These are phyloP conservation scores for Lamellibrachia columna DNA, from an alignment of 2,888 invertebrate species.

Conservation along the genomic window DNA sequence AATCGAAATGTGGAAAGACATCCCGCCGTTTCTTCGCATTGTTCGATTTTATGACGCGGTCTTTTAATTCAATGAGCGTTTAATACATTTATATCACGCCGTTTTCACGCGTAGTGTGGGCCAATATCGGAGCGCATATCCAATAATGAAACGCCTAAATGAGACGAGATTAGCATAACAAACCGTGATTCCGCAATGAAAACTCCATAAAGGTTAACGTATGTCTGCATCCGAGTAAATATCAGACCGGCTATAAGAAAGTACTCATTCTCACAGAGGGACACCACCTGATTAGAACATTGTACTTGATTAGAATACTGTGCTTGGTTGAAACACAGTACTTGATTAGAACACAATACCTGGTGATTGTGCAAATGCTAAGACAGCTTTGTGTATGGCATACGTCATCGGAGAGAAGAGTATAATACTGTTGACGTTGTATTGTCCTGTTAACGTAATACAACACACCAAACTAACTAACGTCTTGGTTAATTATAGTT, in stretches of 20 bases:
- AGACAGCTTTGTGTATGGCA: neutral
- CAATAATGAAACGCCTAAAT: neutral
- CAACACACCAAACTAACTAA: neutral
- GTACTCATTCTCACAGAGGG: neutral
- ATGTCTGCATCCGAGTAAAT: neutral
- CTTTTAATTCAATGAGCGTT: neutral
- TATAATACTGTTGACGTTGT: neutral
- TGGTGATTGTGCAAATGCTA: neutral
- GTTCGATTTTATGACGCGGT: neutral
- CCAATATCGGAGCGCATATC: neutral
- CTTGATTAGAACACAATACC: neutral
- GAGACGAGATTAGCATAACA: neutral
- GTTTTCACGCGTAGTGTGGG: neutral
- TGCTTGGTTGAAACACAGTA: neutral
- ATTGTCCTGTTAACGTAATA: neutral
- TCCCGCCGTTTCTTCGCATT: neutral
- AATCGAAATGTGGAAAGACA: neutral
- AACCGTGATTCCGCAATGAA: neutral
- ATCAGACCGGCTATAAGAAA: neutral
- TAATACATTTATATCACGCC: constrained; percentile 16
- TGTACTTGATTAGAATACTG: neutral
- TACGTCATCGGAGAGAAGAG: neutral
- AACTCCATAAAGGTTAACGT: neutral
- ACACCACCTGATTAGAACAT: neutral
- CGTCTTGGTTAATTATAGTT: neutral